Evolutionary conservation across 2,888 invertebrate species (phyloP).

Genomic region (Drosophila robusta): DNA sequence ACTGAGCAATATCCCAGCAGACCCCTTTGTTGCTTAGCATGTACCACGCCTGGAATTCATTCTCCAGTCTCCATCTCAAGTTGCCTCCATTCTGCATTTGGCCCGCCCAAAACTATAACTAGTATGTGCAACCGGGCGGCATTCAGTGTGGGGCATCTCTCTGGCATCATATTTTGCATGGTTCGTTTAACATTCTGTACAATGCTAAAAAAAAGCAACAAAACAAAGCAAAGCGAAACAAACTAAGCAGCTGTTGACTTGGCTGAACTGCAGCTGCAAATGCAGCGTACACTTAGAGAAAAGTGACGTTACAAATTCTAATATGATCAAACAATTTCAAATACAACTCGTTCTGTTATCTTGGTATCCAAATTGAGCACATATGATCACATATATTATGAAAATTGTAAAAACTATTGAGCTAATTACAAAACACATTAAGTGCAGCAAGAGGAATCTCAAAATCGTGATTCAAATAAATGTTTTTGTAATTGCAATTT

Average conservation of each 20-base stretch:
- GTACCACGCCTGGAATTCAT: constrained; percentile 4
- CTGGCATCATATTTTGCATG: constrained; percentile 75
- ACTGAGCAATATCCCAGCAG: constrained; percentile 9
- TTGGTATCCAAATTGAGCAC: no score
- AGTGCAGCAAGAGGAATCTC: no score
- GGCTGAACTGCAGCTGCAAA: constrained; percentile 11
- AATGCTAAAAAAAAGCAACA: constrained; percentile 54
- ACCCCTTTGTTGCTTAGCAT: neutral
- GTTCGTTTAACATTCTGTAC: constrained; percentile 79
- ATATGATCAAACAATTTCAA: neutral
- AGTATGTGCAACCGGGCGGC: constrained; percentile 11
- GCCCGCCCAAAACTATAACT: constrained; percentile 38
- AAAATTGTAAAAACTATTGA: no score
- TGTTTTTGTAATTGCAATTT: no score
- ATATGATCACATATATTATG: no score
- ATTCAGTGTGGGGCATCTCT: constrained; percentile 22
- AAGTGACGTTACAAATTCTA: neutral
- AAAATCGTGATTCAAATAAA: no score
- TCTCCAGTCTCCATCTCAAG: neutral
- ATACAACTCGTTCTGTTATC: no score
- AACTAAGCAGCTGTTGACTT: constrained; percentile 47
- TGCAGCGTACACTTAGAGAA: constrained; percentile 1
- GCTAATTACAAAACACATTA: no score
- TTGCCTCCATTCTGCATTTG: constrained; percentile 43
- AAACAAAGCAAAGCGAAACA: constrained; percentile 32